Conservation (phyloP, 2,888 invertebrate genomes). For the Dynastes tityus region DNA sequence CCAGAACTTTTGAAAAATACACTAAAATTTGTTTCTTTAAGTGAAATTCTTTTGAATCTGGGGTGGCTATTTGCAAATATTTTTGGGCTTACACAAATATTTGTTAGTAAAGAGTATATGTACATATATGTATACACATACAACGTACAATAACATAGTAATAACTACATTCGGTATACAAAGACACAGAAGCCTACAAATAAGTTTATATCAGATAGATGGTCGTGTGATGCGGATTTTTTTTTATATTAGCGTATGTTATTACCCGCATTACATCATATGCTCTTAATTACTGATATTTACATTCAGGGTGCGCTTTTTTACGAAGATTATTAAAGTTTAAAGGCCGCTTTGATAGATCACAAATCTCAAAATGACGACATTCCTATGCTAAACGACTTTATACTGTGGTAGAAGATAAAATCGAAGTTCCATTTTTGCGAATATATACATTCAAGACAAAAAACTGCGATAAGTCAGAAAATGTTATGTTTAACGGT, state of each 20-base stretch:
- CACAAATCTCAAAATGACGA: constrained; percentile 29
- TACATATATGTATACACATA: too few species aligned
- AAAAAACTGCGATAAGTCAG: constrained; percentile 1
- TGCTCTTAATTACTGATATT: constrained; percentile 25
- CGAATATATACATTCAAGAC: background rate
- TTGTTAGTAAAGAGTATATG: too few species aligned
- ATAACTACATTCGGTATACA: too few species aligned
- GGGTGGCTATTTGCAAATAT: too few species aligned
- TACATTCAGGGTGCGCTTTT: constrained; percentile 26
- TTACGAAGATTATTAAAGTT: constrained; percentile 13
- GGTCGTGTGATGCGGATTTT: background rate
- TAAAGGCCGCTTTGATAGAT: constrained; percentile 5
- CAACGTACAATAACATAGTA: too few species aligned
- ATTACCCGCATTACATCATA: constrained; percentile 27
- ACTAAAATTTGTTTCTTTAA: too few species aligned
- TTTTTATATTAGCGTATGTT: constrained; percentile 19
- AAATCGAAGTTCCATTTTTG: constrained; percentile 18
- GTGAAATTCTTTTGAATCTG: too few species aligned
- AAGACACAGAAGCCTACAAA: too few species aligned
- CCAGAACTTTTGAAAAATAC: too few species aligned
- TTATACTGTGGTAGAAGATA: constrained; percentile 5
- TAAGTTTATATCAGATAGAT: too few species aligned
- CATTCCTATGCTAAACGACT: constrained; percentile 36
- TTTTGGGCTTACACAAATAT: too few species aligned
- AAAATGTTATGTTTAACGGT: constrained; percentile 3